phyloP scores from a whole-genome alignment of 2,113 vertebrate species.

The Haliaeetus leucogaster region DNA sequence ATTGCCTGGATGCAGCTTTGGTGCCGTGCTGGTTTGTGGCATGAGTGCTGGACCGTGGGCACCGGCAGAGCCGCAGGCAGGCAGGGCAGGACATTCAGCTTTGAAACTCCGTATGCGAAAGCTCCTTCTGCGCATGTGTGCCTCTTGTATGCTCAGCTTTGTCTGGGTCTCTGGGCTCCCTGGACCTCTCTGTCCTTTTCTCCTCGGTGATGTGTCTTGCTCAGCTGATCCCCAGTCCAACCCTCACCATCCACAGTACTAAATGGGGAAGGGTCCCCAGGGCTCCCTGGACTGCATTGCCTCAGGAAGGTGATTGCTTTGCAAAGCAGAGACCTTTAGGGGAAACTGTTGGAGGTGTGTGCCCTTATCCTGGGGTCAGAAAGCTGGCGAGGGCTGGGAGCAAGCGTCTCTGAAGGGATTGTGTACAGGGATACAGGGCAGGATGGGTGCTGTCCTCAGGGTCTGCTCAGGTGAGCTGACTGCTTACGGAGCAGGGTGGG shows the following conservation, averaged over 20 bases:
- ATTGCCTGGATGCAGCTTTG: not conserved
- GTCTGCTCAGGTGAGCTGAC: too few relatives aligned
- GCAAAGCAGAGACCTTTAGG: not conserved
- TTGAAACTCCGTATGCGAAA: not conserved
- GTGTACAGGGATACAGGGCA: not conserved
- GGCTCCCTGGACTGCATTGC: not conserved
- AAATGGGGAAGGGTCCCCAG: not conserved
- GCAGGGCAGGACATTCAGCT: not conserved
- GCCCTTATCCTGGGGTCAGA: not conserved
- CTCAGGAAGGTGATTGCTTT: fast-evolving
- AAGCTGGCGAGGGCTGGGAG: not conserved
- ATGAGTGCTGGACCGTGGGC: fast-evolving
- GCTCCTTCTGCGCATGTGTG: fast-evolving
- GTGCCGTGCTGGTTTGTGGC: not conserved
- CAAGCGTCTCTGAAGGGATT: fast-evolving
- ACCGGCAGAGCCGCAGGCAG: fast-evolving
- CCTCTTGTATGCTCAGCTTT: fast-evolving
- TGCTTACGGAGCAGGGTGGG: fast-evolving
- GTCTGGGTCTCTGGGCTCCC: not conserved
- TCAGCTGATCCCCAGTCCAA: not conserved
- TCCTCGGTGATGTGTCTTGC: fast-evolving
- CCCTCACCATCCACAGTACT: not conserved
- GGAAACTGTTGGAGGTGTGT: not conserved
- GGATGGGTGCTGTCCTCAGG: not conserved
- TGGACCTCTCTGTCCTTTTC: not conserved